Base-by-base conservation (phyloP, 2,888 invertebrate species). In the Trachelus stipa region DNA sequence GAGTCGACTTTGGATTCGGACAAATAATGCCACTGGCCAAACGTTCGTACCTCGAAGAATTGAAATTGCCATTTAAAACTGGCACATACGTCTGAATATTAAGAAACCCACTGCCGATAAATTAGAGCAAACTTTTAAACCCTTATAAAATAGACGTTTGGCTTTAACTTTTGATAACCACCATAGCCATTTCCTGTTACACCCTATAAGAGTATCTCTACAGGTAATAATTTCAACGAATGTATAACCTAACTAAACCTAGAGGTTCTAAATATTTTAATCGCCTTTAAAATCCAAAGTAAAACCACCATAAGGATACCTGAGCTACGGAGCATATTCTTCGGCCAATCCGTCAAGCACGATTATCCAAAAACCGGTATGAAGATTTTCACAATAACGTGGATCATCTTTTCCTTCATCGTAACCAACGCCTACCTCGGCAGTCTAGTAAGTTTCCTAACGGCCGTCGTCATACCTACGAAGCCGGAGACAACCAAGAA, bases 61-160 rank as follows among this genome's bases (percentile, higher is more conserved):
- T 73, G 33, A 73, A 73, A 9, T 12, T 12, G n/a, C 31, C 76
- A n/a, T 56, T 76, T 33, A 56, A 4, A 12, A 76, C 15, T 6
- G 76, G 56, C 34, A 23, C 40, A 73, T 40, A 23, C 33, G 37
- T 73, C n/a, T 76, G 76, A 73, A 33, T 76, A 73, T 73, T 71
- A 12, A 56, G n/a, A n/a, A 71, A 31, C n/a, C 40, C 73, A 31
- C 15, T 23, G 15, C 73, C 73, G 30, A 73, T 73, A 30, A 73
- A 76, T 40, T 76, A 73, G 73, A 76, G 73, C 71, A 73, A 76
- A 73, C 35, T 76, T 76, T 37, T 56, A 37, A 11, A 34, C 15
- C 76, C 76, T 15, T 76, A 73, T 34, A 33, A 71, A 73, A 11
- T 15, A 34, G n/a, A 35, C 40, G 34, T 76, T 23, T 76, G 73